phyloP scores from a whole-genome alignment of 1,140 invertebrate species.

The Polypedilum pembai region DNA sequence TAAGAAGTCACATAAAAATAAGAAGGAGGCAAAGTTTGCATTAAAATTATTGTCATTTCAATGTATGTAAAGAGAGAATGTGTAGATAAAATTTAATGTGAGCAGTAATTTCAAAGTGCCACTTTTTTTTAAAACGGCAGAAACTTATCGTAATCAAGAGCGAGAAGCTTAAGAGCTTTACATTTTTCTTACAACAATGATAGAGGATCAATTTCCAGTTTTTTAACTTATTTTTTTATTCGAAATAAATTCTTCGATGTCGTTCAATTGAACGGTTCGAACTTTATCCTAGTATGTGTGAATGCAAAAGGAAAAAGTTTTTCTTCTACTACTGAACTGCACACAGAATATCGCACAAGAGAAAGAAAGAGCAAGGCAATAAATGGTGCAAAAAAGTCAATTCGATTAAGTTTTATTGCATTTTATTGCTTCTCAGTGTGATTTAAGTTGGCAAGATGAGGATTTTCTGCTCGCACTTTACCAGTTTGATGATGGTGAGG shows the following conservation, averaged over 20 bases:
- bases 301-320: not conserved
- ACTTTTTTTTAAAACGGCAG: not conserved
- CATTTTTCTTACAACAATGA: constrained; percentile 12
- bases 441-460: not conserved
- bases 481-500: too few species aligned
- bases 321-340: not conserved
- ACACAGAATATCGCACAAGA: not conserved
- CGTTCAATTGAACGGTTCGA: not conserved
- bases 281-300: not conserved
- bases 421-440: not conserved
- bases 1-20: not conserved
- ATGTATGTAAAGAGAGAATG: not conserved
- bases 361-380: not conserved
- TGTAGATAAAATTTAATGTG: constrained; percentile 10
- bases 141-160: constrained; percentile 6
- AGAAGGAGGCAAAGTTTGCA: not conserved
- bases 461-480: not conserved
- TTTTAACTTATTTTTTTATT: not conserved
- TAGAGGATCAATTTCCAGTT: constrained; percentile 12
- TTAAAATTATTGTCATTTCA: constrained; percentile 14
- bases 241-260: not conserved
- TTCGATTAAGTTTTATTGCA: constrained; percentile 18
- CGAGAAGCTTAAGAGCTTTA: constrained; percentile 16
- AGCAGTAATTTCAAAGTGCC: constrained; percentile 1
- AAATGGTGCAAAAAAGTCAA: constrained; percentile 13